These are phyloP conservation scores for Paradisaea rubra DNA, from an alignment of 2,113 vertebrate species.

Conservation along the genomic window DNA sequence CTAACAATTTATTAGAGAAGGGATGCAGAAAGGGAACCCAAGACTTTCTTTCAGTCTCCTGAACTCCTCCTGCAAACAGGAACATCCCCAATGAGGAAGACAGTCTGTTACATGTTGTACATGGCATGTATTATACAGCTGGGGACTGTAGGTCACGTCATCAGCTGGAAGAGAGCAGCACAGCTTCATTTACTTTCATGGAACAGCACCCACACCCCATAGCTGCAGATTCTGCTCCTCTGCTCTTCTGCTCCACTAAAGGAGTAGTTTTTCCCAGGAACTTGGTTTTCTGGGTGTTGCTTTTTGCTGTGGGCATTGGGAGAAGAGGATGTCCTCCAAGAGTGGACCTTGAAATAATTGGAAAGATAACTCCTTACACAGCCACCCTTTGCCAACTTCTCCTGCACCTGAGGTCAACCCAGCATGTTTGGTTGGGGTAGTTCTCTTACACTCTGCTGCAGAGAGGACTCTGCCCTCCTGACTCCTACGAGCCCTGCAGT, in stretches of 20 bases:
- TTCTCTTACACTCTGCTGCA: background rate
- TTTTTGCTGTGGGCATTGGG: background rate
- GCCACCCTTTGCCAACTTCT: background rate
- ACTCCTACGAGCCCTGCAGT: background rate
- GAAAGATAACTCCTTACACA: background rate
- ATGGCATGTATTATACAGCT: background rate
- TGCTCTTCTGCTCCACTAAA: background rate
- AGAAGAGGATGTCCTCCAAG: background rate
- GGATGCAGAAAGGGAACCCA: background rate
- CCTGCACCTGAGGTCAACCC: background rate
- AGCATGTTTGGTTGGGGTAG: background rate
- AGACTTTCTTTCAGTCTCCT: background rate
- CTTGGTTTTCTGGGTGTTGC: background rate
- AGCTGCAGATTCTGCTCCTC: background rate
- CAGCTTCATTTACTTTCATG: background rate
- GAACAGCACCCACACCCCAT: background rate
- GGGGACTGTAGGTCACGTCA: background rate
- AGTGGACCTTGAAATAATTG: background rate
- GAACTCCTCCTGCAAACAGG: background rate
- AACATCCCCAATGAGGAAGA: background rate
- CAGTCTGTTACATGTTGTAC: background rate
- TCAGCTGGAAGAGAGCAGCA: background rate
- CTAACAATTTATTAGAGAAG: background rate
- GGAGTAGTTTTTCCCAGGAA: background rate
- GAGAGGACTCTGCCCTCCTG: background rate